These are phyloP conservation scores for Oxyura jamaicensis DNA, from an alignment of 2,113 vertebrate species.

Conservation along the genomic window DNA sequence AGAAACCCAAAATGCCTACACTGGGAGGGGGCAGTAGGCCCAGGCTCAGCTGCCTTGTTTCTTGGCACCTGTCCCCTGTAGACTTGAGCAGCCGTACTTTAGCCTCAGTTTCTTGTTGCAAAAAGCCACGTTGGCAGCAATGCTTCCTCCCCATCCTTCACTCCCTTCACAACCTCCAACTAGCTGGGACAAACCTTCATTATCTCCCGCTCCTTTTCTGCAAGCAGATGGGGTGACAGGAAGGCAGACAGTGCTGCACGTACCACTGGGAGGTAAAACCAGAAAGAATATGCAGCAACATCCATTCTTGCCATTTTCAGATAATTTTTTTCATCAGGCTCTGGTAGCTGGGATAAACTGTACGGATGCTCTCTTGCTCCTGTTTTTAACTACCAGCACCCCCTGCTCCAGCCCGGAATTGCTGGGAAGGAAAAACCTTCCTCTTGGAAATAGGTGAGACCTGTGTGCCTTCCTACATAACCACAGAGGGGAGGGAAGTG, in stretches of 20 bases:
- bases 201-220: background rate
- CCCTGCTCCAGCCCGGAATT: background rate
- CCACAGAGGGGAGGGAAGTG: background rate
- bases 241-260: rapidly evolving
- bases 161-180: background rate
- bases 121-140: background rate
- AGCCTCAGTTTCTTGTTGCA: background rate
- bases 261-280: background rate
- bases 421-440: background rate
- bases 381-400: background rate
- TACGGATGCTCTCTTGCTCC: rapidly evolving
- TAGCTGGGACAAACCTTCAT: background rate
- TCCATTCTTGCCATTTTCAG: background rate
- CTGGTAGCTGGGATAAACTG: background rate
- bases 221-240: background rate
- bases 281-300: background rate
- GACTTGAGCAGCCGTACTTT: background rate
- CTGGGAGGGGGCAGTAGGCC: too few species aligned
- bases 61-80: background rate
- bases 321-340: background rate
- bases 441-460: background rate
- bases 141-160: background rate
- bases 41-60: background rate
- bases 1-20: background rate
- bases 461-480: background rate